Evolutionary conservation across 2,888 invertebrate species (phyloP), one percentile per base, ranked within the genome.

Genomic region (Drosophila seclusa): DNA sequence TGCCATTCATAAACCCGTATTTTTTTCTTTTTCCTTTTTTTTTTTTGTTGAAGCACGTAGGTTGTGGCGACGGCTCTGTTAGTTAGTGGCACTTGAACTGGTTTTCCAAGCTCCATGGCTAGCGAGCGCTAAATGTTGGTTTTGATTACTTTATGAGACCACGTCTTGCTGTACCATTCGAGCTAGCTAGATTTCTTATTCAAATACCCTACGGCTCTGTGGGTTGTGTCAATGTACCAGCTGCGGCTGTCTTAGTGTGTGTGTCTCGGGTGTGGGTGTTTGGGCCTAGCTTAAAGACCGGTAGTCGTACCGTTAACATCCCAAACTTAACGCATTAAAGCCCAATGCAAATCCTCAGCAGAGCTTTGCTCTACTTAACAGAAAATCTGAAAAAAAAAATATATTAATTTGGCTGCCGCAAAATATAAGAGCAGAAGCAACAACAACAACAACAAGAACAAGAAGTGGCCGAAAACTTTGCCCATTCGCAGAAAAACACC

Each of bases 1-100:
- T 61, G 75, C 85, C 85, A 86, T 86, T 86, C 85, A 86, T 86
- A 86, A 86, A 85, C 85, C 85, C 87, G 83, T 87, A 83, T 87
- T 85, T 71, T 49, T 49, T 36, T 36, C 6, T 54, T 2, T 54
- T 38, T 54, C 27, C 2, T 24, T 54, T 54, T 27, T 36, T 1
- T 29, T 21, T 13, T 31, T 53, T 24, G 24, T 53, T 21, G 67
- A 71, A 73, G 80, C 80, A 87, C 82, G 84, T 87, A 84, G 87
- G 83, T 72, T 75, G 83, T 61, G 80, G 58, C 82, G 85, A 75
- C 71, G 65, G 74, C 76, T 83, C 75, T 74, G 80, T 87, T 87
- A 87, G 84, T 87, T 84, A 82, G 80, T 84, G 78, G 66, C 71
- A 78, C 78, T 78, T 79, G 72, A 79, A 79, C 78, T 76, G 78